Evolutionary conservation across 2,888 invertebrate genomes (phyloP).

Genomic region (Chrysodeixis includens): DNA sequence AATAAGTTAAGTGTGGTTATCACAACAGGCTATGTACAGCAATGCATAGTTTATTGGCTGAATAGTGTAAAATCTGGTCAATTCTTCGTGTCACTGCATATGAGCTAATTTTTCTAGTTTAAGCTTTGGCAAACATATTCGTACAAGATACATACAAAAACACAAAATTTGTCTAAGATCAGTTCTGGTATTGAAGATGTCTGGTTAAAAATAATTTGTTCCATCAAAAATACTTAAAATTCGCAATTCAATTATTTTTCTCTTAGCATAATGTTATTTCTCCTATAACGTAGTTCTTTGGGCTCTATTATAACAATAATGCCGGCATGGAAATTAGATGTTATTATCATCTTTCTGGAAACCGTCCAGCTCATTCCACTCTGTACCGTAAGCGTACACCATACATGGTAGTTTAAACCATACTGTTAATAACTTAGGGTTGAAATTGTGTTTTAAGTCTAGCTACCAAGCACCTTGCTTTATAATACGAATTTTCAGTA

Average conservation of each 20-base stretch:
- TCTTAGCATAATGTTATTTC: background rate
- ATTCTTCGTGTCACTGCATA: no score
- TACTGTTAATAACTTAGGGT: background rate
- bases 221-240: background rate
- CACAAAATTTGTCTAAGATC: no score
- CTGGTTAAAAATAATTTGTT: background rate
- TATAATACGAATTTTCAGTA: no score
- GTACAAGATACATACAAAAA: no score
- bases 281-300: background rate
- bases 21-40: no score
- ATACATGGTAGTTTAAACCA: background rate
- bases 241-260: background rate
- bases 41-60: no score
- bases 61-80: no score
- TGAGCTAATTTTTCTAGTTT: no score
- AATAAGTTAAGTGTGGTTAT: no score
- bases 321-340: background rate
- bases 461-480: background rate
- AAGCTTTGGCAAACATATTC: no score
- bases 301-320: background rate
- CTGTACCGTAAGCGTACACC: background rate
- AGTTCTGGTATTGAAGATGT: no score
- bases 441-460: background rate
- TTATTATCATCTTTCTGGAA: background rate
- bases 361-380: conserved; percentile 1